Conservation (phyloP, 2,797 vertebrate genomes). For the Rhinichthys osculus region DNA sequence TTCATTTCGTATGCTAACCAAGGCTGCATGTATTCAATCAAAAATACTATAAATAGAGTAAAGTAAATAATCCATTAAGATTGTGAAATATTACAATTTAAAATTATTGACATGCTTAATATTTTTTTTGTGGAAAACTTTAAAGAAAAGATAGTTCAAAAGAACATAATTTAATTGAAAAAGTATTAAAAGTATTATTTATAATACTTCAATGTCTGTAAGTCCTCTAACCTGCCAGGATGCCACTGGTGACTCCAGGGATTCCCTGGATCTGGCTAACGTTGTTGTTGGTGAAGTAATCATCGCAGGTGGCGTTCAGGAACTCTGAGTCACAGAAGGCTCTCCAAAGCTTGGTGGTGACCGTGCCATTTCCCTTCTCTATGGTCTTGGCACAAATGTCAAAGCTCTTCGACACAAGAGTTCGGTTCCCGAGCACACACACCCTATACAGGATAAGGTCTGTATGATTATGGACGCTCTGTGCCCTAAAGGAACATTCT, state of each 20-base stretch:
- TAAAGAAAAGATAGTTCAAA: not conserved
- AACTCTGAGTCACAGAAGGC: conserved; percentile 93
- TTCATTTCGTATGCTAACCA: not conserved
- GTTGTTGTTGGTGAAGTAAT: conserved; percentile 92
- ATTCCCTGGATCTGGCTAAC: conserved; percentile 94
- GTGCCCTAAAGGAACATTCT: not conserved
- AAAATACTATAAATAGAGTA: not conserved
- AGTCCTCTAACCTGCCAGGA: conserved; percentile 85
- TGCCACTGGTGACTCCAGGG: conserved; percentile 91
- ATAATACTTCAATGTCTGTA: no score
- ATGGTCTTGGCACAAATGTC: conserved; percentile 93
- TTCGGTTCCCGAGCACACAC: conserved; percentile 95
- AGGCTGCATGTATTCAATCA: not conserved
- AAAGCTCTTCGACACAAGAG: conserved; percentile 87
- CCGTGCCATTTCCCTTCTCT: conserved; percentile 88
- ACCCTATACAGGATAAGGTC: conserved; percentile 76
- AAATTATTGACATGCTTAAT: not conserved
- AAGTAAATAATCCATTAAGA: not conserved
- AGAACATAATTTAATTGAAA: not conserved
- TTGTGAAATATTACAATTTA: not conserved
- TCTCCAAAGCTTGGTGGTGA: conserved; percentile 93
- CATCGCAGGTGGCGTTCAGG: conserved; percentile 94
- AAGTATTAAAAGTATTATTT: not conserved
- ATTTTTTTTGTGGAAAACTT: not conserved
- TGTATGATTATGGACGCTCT: not conserved